Conservation (phyloP, 1,140 invertebrate genomes). For the Acromyrmex charruanus region DNA sequence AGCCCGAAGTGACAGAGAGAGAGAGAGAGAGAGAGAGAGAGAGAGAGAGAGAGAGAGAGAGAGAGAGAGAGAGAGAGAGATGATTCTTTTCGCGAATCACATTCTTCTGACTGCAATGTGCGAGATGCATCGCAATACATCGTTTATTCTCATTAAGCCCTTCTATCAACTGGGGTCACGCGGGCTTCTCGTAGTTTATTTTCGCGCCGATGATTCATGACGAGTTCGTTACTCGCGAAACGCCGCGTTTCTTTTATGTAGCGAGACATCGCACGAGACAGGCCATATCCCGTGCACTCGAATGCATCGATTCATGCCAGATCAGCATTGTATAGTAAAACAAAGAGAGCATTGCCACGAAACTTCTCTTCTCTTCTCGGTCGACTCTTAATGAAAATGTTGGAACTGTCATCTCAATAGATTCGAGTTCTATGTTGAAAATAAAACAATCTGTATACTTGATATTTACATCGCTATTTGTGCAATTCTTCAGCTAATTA, state of each 20-base stretch:
- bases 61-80: background rate
- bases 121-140: constrained; percentile 31
- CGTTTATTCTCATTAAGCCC: constrained; percentile 35
- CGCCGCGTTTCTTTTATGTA: constrained; percentile 46
- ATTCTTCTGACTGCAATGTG: background rate
- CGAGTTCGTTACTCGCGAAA: constrained; percentile 63
- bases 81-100: background rate
- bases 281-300: constrained; percentile 11
- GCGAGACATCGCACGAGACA: constrained; percentile 7
- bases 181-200: constrained; percentile 61
- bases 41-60: background rate
- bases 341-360: background rate
- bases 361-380: constrained; percentile 2
- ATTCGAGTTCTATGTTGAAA: background rate
- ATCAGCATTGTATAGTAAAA: constrained; percentile 19
- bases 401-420: background rate
- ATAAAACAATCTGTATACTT: background rate
- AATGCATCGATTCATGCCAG: constrained; percentile 51
- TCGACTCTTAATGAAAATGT: constrained; percentile 22
- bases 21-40: no score
- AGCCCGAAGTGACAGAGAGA: background rate
- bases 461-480: background rate
- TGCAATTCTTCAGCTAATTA: background rate
- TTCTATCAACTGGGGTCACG: constrained; percentile 50
- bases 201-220: constrained; percentile 68